Conservation (phyloP, 2,888 invertebrate genomes). For the Heliconius ismenius region DNA sequence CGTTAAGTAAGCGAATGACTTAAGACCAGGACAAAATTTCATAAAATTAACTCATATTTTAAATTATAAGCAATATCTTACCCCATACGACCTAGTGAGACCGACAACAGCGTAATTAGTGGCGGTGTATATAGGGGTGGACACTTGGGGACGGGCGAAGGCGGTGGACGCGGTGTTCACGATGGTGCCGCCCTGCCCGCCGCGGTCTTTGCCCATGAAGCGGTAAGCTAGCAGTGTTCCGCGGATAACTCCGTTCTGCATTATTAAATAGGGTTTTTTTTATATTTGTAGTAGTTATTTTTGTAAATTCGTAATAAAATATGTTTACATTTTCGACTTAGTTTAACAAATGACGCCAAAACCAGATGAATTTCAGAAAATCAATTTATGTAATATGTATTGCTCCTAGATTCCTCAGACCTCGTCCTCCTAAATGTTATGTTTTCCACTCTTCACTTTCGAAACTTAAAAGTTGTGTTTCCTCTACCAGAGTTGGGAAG, state of each 20-base stretch:
- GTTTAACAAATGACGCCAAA: too few relatives aligned
- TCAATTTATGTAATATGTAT: too few relatives aligned
- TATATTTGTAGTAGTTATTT: not conserved
- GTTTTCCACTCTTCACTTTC: too few relatives aligned
- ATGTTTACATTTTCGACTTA: too few relatives aligned
- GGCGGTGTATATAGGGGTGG: constrained; percentile 89
- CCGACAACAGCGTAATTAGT: constrained; percentile 89
- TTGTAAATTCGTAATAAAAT: too few relatives aligned
- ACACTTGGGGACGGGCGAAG: constrained; percentile 85
- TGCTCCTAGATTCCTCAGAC: too few relatives aligned
- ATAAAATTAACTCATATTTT: not conserved
- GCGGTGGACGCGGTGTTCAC: constrained; percentile 89
- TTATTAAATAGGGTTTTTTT: constrained; percentile 31
- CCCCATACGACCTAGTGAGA: constrained; percentile 87
- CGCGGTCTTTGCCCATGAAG: constrained; percentile 88
- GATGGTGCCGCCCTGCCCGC: constrained; percentile 88
- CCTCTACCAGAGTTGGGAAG: too few relatives aligned
- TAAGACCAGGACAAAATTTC: not conserved
- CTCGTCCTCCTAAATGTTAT: too few relatives aligned
- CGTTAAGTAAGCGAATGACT: not conserved
- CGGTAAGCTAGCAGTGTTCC: constrained; percentile 88
- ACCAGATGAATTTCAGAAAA: too few relatives aligned
- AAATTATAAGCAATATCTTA: constrained; percentile 56
- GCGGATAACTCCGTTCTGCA: constrained; percentile 88
- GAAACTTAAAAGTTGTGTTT: too few relatives aligned